Evolutionary conservation across 2,888 invertebrate genomes (phyloP), one percentile per base, ranked within the genome.

Genomic region (Mythimna loreyi): DNA sequence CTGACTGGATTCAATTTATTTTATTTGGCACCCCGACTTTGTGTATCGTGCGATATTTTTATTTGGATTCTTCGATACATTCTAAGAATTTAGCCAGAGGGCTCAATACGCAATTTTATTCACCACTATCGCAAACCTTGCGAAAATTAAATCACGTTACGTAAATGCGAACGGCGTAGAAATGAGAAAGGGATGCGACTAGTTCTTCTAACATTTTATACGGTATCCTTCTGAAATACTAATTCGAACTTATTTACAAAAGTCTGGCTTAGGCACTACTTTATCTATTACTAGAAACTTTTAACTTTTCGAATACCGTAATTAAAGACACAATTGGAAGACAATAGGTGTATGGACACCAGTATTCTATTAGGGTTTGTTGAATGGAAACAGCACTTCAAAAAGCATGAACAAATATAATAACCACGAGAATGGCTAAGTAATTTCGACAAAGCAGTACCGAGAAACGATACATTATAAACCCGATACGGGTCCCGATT

Each of bases 1-100:
- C 70, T 67, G 71, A 72, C 64, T 72, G 53, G 59, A 75, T 84
- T 77, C 80, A 77, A 80, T 83, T 84, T 77, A 80, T 80, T 82
- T 84, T 83, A 84, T 83, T 84, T 77, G 66, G 64, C 71, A 70
- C 70, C 64, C 72, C 30, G 36, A 72, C 73, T 75, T 70, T 75
- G 63, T 69, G 59, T 80, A 53, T 63, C 64, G 28, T 67, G 67
- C 52, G 75, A 59, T 71, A 84, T 73, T 75, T 72, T 71, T 82
- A 83, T 84, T 82, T 77, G 68, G 65, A 75, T 79, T 67, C 52
- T 72, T 62, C 73, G 70, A 81, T 72, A 81, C 68, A 70, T 75
- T 66, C 56, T 68, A 47, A 57, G 71, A 72, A 75, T 65, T 66
- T 67, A 72, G 81, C 72, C 84, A 63, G n/a, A 70, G 65, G 76